Percentiles rank a stretch among this genome's conserved stretches.
These are phyloP conservation scores for Actenoides hombroni DNA, from an alignment of 2,113 vertebrate species.

Conservation along the genomic window DNA sequence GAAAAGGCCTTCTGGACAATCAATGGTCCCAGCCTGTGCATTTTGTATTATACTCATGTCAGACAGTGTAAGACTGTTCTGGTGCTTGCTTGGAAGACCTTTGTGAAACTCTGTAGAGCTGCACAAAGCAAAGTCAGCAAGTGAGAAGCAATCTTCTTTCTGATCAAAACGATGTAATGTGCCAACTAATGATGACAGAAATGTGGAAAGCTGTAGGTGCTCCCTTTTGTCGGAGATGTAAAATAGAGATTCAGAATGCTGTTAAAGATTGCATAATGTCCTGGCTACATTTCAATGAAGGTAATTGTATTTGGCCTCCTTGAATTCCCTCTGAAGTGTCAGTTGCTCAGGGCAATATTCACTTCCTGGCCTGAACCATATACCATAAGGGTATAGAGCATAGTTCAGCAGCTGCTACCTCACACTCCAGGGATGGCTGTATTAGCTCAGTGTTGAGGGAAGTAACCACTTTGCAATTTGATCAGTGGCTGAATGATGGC, in stretches of 20 bases:
- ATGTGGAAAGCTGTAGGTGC: conserved; percentile 14
- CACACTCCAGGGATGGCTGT: background rate
- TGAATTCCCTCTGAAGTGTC: background rate
- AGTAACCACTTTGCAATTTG: background rate
- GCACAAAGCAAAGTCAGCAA: background rate
- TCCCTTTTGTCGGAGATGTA: background rate
- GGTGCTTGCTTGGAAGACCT: conserved; percentile 20
- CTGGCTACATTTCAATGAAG: background rate
- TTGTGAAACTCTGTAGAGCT: background rate
- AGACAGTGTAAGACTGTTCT: background rate
- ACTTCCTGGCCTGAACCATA: background rate
- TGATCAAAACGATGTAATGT: conserved; percentile 9
- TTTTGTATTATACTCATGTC: background rate
- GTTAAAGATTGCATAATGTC: conserved; percentile 5
- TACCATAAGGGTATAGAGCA: background rate
- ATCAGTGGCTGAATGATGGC: background rate
- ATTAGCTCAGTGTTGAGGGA: background rate
- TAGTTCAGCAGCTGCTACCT: background rate
- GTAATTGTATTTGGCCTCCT: conserved; percentile 10
- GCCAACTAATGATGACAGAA: conserved; percentile 14
- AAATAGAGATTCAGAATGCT: background rate
- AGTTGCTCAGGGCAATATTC: background rate
- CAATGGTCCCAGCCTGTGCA: background rate
- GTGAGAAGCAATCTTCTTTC: conserved; percentile 7
- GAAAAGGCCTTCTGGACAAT: no score